Percentiles rank a stretch among this genome's conserved stretches.
Evolutionary conservation across 1,140 invertebrate genomes (phyloP).

Genomic region (Psix sp.): DNA sequence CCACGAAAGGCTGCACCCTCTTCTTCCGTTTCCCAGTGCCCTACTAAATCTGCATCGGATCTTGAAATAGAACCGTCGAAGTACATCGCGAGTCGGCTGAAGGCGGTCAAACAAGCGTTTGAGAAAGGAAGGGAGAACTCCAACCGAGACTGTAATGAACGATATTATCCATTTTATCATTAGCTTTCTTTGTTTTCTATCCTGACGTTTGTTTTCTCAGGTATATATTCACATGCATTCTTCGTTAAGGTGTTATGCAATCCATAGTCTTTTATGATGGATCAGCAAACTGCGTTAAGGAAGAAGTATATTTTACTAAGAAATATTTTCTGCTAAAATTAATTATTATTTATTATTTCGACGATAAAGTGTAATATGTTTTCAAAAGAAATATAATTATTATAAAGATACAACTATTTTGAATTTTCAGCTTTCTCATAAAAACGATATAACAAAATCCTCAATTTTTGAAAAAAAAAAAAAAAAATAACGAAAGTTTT

Average conservation of each 20-base stretch:
- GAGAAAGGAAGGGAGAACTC: conserved; percentile 11
- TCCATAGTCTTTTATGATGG: conserved; percentile 4
- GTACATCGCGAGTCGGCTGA: conserved; percentile 30
- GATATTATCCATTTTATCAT: conserved; percentile 36
- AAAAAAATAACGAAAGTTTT: no score
- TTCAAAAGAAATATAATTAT: no score
- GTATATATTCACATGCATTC: conserved; percentile 31
- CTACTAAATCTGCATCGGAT: conserved; percentile 59
- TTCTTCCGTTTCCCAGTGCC: conserved; percentile 63
- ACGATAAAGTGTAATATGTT: no score
- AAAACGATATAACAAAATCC: no score
- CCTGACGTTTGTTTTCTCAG: conserved; percentile 31
- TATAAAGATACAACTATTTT: no score
- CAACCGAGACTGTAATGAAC: conserved; percentile 6
- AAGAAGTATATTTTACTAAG: no score
- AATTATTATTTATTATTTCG: no score
- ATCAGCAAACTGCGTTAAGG: no score
- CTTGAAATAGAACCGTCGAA: conserved; percentile 58
- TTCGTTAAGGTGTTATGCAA: conserved; percentile 4
- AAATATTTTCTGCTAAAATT: no score
- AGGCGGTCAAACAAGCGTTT: conserved; percentile 40
- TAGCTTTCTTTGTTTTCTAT: conserved; percentile 35
- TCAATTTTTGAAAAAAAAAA: no score
- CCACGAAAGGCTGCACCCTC: conserved; percentile 56
- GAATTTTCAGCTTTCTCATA: no score